Conservation (phyloP, 2,888 invertebrate species). For the Chymomyza procnemis region DNA sequence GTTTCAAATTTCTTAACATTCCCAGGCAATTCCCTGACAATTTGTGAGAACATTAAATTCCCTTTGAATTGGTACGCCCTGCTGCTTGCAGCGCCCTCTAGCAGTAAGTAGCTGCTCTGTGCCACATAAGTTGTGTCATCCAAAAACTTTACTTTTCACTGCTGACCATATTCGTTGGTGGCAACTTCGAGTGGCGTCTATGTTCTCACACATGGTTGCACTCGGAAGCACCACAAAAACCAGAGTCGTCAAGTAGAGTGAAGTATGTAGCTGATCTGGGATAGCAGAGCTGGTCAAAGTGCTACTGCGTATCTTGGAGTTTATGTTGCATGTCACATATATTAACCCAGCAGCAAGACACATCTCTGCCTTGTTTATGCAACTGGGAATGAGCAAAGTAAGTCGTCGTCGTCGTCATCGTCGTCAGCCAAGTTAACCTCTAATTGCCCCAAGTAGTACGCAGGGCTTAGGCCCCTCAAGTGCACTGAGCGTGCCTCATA, state of each 20-base stretch:
- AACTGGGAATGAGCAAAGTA: slow-evolving; percentile 6
- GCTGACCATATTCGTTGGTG: neutral
- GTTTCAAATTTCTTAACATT: too few species aligned
- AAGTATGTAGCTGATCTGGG: neutral
- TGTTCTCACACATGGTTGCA: neutral
- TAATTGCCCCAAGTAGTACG: slow-evolving; percentile 45
- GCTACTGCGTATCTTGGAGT: neutral
- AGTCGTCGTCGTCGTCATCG: too few species aligned
- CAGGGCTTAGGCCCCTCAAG: slow-evolving; percentile 37
- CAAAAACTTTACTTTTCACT: neutral
- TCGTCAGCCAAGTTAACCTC: slow-evolving; percentile 59
- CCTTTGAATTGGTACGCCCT: neutral
- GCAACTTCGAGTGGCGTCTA: neutral
- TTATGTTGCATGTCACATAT: slow-evolving; percentile 1
- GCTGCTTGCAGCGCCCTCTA: neutral
- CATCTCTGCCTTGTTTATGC: slow-evolving; percentile 36
- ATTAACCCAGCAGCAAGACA: neutral
- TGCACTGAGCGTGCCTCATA: slow-evolving; percentile 32
- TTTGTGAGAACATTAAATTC: neutral
- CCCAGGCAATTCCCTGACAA: too few species aligned
- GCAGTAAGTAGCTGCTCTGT: neutral
- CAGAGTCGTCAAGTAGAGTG: neutral
- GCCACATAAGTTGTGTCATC: neutral
- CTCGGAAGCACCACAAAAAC: neutral
- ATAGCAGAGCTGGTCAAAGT: neutral